phyloP scores from a whole-genome alignment of 2,113 vertebrate genomes.

The Poeciliopsis turrubarensis region DNA sequence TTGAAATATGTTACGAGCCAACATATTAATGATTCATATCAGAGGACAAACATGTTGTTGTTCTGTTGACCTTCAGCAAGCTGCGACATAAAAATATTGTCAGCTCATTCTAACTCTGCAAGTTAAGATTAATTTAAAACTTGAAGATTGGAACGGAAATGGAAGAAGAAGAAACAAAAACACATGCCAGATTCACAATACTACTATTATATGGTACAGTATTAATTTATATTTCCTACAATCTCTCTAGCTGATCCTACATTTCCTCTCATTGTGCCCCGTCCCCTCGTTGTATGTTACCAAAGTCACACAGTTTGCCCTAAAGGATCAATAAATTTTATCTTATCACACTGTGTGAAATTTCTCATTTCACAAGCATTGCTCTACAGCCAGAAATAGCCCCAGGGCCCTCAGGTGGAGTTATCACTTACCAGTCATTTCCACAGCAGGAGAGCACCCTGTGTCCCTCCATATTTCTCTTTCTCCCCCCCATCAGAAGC shows the following conservation, averaged over 20 bases:
- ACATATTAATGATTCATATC: too few relatives aligned
- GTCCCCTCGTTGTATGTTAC: background rate
- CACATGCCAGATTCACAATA: background rate
- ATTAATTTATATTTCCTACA: too few relatives aligned
- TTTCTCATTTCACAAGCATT: slow-evolving; percentile 50
- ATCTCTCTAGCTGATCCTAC: background rate
- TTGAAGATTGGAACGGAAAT: too few relatives aligned
- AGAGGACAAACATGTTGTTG: too few relatives aligned
- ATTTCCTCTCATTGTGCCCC: background rate
- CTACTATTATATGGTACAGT: background rate
- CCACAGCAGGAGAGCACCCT: slow-evolving; percentile 5
- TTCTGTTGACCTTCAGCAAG: too few relatives aligned
- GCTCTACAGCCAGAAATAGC: slow-evolving; percentile 26
- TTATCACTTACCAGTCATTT: slow-evolving; percentile 34
- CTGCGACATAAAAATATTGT: too few relatives aligned
- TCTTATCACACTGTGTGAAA: slow-evolving; percentile 42
- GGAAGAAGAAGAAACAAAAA: background rate
- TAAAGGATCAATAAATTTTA: slow-evolving; percentile 57
- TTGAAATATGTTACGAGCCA: too few relatives aligned
- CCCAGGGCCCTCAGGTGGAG: slow-evolving; percentile 28
- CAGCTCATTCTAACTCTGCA: too few relatives aligned
- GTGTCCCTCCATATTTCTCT: slow-evolving; percentile 1
- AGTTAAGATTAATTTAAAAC: too few relatives aligned
- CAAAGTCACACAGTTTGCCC: slow-evolving; percentile 8
- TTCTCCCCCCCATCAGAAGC: slow-evolving; percentile 41